Conservation (phyloP, 2,888 invertebrate genomes). For the Glyphotaelius pellucidus region DNA sequence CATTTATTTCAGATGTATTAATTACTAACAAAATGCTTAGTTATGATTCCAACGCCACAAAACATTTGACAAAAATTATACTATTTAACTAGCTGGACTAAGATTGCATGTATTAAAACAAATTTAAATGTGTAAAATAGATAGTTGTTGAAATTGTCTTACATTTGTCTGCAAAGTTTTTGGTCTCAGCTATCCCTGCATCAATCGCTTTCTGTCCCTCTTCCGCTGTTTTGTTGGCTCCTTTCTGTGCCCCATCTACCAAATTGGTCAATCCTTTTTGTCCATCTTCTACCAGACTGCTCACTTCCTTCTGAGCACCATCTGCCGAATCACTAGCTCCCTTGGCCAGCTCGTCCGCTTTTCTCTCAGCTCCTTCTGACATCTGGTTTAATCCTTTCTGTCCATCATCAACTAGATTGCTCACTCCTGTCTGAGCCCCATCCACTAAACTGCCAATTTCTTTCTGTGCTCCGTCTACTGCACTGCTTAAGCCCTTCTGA, state of each 20-base stretch:
- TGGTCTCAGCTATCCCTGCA: constrained; percentile 71
- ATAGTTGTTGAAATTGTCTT: constrained; percentile 65
- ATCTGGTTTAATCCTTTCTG: background rate
- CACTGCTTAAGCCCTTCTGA: constrained; percentile 47
- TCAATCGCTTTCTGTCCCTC: constrained; percentile 67
- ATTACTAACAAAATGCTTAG: background rate
- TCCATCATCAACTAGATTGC: background rate
- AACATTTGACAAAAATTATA: background rate
- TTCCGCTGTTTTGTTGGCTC: constrained; percentile 44
- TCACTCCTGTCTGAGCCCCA: background rate
- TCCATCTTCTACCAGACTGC: constrained; percentile 66
- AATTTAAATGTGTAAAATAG: background rate
- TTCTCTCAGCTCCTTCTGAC: background rate
- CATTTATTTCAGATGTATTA: too few species aligned
- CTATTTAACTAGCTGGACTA: background rate
- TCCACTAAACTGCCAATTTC: background rate
- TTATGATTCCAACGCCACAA: background rate
- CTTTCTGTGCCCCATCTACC: constrained; percentile 62
- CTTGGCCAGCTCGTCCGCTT: background rate
- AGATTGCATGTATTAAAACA: background rate
- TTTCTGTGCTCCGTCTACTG: background rate
- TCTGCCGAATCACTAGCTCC: constrained; percentile 10
- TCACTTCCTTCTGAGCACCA: constrained; percentile 47
- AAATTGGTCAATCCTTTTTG: constrained; percentile 12
- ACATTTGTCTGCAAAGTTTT: constrained; percentile 70